These are phyloP conservation scores for Athalia circularis DNA, from an alignment of 2,888 invertebrate species.

Conservation along the genomic window DNA sequence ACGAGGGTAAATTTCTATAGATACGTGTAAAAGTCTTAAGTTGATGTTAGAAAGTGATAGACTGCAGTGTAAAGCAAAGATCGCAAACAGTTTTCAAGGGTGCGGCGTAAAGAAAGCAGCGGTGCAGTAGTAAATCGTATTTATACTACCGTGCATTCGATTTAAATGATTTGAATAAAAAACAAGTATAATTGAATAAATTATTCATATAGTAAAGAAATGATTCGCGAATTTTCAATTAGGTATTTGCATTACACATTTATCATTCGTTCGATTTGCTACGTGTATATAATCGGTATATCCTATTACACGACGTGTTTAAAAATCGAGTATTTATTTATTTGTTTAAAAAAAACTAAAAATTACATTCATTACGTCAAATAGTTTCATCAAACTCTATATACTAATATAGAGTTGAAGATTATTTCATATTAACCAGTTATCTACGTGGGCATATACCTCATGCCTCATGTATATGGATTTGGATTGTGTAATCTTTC, in stretches of 20 bases:
- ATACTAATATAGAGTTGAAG: background rate
- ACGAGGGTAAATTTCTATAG: slow-evolving; percentile 33
- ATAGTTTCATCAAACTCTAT: slow-evolving; percentile 10
- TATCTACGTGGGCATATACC: too few relatives aligned
- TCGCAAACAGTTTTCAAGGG: slow-evolving; percentile 17
- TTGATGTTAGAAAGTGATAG: slow-evolving; percentile 21
- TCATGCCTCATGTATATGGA: too few relatives aligned
- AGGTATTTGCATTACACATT: too few relatives aligned
- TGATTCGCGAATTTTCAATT: too few relatives aligned
- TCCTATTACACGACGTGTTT: background rate
- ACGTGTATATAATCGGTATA: background rate
- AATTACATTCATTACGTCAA: background rate
- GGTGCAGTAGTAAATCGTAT: background rate
- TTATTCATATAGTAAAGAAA: too few relatives aligned
- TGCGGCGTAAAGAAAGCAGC: slow-evolving; percentile 33
- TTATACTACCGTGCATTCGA: background rate
- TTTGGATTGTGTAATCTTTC: too few relatives aligned
- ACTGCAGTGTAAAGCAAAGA: background rate
- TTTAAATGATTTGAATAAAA: background rate
- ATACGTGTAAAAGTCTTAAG: background rate
- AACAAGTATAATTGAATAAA: too few relatives aligned
- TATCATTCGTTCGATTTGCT: too few relatives aligned
- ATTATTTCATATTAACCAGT: background rate
- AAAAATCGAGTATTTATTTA: background rate
- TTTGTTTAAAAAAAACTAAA: background rate